Base-by-base conservation (phyloP, 2,797 vertebrate genomes). In the Apogon talboti region DNA sequence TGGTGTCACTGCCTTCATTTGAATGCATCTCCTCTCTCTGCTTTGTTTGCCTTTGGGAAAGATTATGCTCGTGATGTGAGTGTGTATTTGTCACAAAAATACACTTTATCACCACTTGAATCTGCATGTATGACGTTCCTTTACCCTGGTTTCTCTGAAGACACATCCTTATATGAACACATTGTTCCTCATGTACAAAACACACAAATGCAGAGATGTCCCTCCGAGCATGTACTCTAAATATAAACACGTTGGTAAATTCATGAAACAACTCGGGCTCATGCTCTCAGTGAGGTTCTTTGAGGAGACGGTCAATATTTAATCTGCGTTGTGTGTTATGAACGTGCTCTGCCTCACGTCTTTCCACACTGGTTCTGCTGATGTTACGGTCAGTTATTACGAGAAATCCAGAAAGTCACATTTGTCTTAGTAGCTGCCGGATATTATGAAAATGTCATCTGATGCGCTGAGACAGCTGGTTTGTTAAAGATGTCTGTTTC, bases 291-390 rank as follows among this genome's bases (percentile, higher is more conserved):
- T 42, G 12, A 79, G 71, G 72, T 74, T 65, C 66, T 69, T 83
- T 51, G 54, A 79, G 57, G 72, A 86, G 79, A 71, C 66, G 80
- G 87, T 90, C 83, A 86, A 89, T 91, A 90, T 89, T 92, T 93
- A 83, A 87, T 88, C 67, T 37, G 57, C 2, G 7, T 54, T 71
- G 47, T 57, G 16, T 68, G 56, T 59, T 43, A 60, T 79, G 48
- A 46, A 66, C 45, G 15, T 9, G 24, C 71, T 56, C 62, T n/a
- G 44, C 60, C 45, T 64, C 24, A 2, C 44, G 33, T 59, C 4
- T 45, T 15, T 75, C 57, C 18, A 9, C 53, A n/a, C 14, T 43
- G 48, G 12, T 38, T 38, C 19, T 30, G 72, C 69, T 37, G 48
- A 72, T 74, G 71, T 66, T 53, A 43, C 2, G 54, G 70, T 87